Conservation (phyloP, 1,140 invertebrate species). For the Rhyzopertha dominica region DNA sequence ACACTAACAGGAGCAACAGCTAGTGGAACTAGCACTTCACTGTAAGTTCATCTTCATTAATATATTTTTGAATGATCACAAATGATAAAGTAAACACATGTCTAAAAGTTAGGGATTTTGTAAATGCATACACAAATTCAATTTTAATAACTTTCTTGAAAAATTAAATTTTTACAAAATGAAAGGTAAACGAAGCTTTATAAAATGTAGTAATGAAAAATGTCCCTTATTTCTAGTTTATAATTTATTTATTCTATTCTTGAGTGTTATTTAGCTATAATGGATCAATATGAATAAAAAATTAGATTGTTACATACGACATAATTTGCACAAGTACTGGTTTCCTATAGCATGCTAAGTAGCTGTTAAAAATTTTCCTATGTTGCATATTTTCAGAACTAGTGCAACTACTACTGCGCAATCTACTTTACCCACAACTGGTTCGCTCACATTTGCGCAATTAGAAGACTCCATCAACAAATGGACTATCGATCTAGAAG, state of each 20-base stretch:
- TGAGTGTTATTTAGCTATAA: not conserved
- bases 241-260: conserved; percentile 16
- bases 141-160: too few species aligned
- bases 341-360: not conserved
- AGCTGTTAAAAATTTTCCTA: conserved; percentile 2
- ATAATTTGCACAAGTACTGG: conserved; percentile 1
- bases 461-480: conserved; percentile 93
- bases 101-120: too few species aligned
- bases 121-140: too few species aligned
- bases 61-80: not conserved
- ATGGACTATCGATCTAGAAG: conserved; percentile 89
- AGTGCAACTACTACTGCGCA: conserved; percentile 40
- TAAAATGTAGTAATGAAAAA: conserved; percentile 3
- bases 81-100: too few species aligned
- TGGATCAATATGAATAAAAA: not conserved
- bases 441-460: conserved; percentile 76
- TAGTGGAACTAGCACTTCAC: not conserved
- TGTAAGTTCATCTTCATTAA: not conserved
- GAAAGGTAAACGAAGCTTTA: too few species aligned
- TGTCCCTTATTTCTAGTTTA: conserved; percentile 7
- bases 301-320: not conserved
- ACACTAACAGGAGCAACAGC: conserved; percentile 3
- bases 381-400: conserved; percentile 13
- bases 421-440: conserved; percentile 46
- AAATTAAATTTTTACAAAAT: too few species aligned